Percentiles rank a stretch among this genome's conserved stretches.
Evolutionary conservation across 2,113 vertebrate genomes (phyloP).

Genomic region (Phycodurus eques): DNA sequence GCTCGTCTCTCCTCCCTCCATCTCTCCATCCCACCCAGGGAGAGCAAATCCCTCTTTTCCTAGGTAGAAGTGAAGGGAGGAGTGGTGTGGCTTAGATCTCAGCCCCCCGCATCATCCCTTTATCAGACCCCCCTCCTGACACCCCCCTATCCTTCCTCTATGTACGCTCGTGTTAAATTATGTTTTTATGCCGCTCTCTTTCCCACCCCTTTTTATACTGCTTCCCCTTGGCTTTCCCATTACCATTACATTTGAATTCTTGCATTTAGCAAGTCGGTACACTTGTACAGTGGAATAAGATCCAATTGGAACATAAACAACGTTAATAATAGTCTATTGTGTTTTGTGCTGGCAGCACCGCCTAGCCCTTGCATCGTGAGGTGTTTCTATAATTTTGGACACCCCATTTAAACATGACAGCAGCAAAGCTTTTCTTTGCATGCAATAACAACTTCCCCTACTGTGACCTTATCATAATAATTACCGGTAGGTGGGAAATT

Average conservation of each 20-base stretch:
- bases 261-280: conserved; percentile 22
- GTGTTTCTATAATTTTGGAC: background rate
- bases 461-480: background rate
- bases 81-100: conserved; percentile 70
- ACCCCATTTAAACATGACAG: background rate
- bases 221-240: conserved; percentile 37
- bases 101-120: conserved; percentile 62
- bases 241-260: conserved; percentile 44
- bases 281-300: background rate
- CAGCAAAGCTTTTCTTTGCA: background rate
- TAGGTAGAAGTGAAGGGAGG: conserved; percentile 69
- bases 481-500: background rate
- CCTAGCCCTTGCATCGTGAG: background rate
- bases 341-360: background rate
- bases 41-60: conserved; percentile 75
- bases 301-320: background rate
- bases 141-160: conserved; percentile 35
- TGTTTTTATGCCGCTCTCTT: conserved; percentile 31
- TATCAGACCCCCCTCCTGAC: conserved; percentile 60
- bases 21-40: conserved; percentile 63
- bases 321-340: background rate
- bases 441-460: background rate
- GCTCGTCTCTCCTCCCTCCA: conserved; percentile 55
- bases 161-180: conserved; percentile 56
- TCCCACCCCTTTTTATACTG: conserved; percentile 12